Evolutionary conservation across 2,113 vertebrate genomes (phyloP).

Genomic region (Mesoclemmys tuberculata): DNA sequence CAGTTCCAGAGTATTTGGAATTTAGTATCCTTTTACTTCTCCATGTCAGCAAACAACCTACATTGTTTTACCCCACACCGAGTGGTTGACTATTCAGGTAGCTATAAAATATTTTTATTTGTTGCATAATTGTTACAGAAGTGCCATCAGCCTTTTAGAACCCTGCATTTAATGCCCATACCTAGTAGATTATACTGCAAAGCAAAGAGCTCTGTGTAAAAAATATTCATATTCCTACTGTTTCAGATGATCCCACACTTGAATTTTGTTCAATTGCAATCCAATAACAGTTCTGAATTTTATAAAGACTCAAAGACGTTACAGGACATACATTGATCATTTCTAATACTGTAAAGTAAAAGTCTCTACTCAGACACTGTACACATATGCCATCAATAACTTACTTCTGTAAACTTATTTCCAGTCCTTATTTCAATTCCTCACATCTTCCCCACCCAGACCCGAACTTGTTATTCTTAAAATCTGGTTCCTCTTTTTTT

Average conservation of each 20-base stretch:
- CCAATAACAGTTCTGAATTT: neutral
- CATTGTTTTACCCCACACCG: too few species aligned
- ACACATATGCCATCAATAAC: neutral
- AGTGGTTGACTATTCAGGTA: too few species aligned
- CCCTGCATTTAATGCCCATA: neutral
- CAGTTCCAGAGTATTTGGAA: too few species aligned
- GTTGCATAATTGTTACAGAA: too few species aligned
- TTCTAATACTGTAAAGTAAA: neutral
- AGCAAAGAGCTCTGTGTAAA: neutral
- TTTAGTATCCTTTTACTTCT: too few species aligned
- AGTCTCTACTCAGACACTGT: neutral
- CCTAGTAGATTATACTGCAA: neutral
- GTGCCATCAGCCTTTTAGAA: neutral
- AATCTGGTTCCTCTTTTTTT: neutral
- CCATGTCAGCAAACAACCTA: too few species aligned
- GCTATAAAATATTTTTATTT: too few species aligned
- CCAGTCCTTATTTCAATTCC: neutral
- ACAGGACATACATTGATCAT: neutral
- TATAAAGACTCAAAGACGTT: neutral
- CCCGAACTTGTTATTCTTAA: constrained; percentile 4
- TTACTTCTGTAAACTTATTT: neutral
- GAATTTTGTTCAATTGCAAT: neutral
- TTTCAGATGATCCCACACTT: neutral
- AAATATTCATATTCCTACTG: neutral
- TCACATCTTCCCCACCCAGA: constrained; percentile 20